These are phyloP conservation scores for Lepilemur ruficaudatus DNA, from an alignment of 2,797 vertebrate genomes.

Conservation along the genomic window DNA sequence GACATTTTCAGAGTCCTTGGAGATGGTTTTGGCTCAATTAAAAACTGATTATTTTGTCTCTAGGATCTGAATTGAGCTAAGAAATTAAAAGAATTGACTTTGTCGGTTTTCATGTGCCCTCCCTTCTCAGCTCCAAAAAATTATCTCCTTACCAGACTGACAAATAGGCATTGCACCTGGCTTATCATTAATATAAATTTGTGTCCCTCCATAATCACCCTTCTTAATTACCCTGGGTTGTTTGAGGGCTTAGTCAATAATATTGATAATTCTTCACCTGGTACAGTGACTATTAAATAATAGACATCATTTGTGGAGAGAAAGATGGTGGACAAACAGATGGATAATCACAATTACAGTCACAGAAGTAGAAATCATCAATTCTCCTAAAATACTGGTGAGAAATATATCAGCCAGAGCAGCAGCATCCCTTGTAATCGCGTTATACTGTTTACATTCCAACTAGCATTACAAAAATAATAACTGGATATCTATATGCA, in stretches of 20 bases:
- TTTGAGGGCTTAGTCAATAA: constrained; percentile 39
- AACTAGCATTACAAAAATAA: background rate
- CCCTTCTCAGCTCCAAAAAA: constrained; percentile 64
- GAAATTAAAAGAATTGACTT: constrained; percentile 72
- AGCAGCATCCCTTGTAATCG: background rate
- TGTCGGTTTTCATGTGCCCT: constrained; percentile 39
- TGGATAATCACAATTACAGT: background rate
- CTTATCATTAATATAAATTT: constrained; percentile 80
- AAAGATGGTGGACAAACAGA: background rate
- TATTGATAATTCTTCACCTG: background rate
- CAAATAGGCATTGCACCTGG: constrained; percentile 73
- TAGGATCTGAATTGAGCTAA: constrained; percentile 65
- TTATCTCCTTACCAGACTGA: constrained; percentile 72
- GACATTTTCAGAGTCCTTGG: constrained; percentile 56
- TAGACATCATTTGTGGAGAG: background rate
- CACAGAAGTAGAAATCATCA: background rate
- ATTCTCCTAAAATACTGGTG: background rate
- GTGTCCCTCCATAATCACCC: constrained; percentile 69
- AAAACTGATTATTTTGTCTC: constrained; percentile 67
- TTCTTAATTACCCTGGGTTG: constrained; percentile 68
- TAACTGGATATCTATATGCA: background rate
- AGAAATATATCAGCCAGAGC: background rate
- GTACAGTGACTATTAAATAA: background rate
- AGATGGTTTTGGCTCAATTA: constrained; percentile 59
- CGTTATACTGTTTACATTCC: background rate